Percentiles rank a stretch among this genome's conserved stretches.
Evolutionary conservation across 2,797 vertebrate genomes (phyloP).

Genomic region (Aplochiton taeniatus): DNA sequence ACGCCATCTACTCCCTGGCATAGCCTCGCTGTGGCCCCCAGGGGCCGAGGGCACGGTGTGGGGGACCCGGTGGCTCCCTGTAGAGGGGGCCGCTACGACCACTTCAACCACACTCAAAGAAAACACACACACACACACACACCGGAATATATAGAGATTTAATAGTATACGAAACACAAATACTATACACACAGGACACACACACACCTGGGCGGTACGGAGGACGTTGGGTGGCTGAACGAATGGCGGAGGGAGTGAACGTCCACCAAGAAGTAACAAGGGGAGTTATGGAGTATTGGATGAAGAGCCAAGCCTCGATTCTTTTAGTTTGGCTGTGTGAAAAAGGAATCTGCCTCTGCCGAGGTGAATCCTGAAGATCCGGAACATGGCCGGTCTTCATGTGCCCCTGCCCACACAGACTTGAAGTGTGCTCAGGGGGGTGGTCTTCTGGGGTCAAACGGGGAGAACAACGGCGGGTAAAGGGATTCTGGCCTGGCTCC

Average conservation of each 20-base stretch:
- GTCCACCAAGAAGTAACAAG: constrained; percentile 28
- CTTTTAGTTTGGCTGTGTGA: constrained; percentile 43
- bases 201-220: constrained; percentile 37
- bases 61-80: constrained; percentile 21
- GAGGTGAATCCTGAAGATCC: constrained; percentile 43
- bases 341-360: constrained; percentile 19
- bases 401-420: constrained; percentile 62
- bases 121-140: constrained; percentile 48
- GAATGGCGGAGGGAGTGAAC: constrained; percentile 2
- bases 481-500: constrained; percentile 54
- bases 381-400: constrained; percentile 49
- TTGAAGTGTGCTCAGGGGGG: constrained; percentile 69
- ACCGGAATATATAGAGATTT: constrained; percentile 47
- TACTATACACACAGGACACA: constrained; percentile 24
- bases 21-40: constrained; percentile 59
- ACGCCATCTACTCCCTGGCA: constrained; percentile 95
- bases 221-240: constrained; percentile 29
- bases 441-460: constrained; percentile 40
- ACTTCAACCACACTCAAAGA: constrained; percentile 38
- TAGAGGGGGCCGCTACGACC: constrained; percentile 27
- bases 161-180: constrained; percentile 23
- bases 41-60: constrained; percentile 17
- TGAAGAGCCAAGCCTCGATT: constrained; percentile 43
- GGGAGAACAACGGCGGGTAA: constrained; percentile 29
- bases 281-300: constrained; percentile 27